Conservation (phyloP, 2,888 invertebrate species). For the Drosophila longiperda region DNA sequence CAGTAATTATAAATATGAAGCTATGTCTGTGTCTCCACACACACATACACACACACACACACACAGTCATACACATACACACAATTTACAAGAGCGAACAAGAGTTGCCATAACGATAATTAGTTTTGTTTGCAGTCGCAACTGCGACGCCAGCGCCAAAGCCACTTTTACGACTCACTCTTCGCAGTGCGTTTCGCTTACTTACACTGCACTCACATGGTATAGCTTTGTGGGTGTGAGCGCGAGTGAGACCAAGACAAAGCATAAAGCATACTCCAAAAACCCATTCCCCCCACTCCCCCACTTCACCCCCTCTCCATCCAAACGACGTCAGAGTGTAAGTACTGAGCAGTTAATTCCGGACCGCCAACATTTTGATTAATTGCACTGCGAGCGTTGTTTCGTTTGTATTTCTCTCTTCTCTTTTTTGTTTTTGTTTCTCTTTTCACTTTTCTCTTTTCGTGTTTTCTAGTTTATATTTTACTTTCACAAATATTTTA, state of each 20-base stretch:
- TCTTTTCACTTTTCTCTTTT: neutral
- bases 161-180: constrained; percentile 54
- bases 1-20: constrained; percentile 74
- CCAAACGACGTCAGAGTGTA: neutral
- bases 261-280: neutral
- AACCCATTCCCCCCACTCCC: neutral
- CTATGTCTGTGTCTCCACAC: constrained; percentile 24
- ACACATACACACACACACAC: constrained; percentile 1
- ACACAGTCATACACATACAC: constrained; percentile 6
- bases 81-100: constrained; percentile 37
- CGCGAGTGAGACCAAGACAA: constrained; percentile 4
- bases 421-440: neutral
- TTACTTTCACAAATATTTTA: constrained; percentile 44
- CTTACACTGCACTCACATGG: constrained; percentile 40
- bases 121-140: constrained; percentile 70
- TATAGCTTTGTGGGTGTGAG: constrained; percentile 1
- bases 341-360: constrained; percentile 4
- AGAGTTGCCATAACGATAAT: constrained; percentile 72
- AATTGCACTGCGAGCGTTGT: constrained; percentile 60
- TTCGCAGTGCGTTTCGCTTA: constrained; percentile 42
- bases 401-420: neutral
- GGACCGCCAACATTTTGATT: constrained; percentile 60
- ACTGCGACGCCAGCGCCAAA: constrained; percentile 25
- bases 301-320: neutral
- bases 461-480: neutral